Evolutionary conservation across 2,113 vertebrate genomes (phyloP), one percentile per base, ranked within the genome.

Genomic region (Thryonomys swinderianus): DNA sequence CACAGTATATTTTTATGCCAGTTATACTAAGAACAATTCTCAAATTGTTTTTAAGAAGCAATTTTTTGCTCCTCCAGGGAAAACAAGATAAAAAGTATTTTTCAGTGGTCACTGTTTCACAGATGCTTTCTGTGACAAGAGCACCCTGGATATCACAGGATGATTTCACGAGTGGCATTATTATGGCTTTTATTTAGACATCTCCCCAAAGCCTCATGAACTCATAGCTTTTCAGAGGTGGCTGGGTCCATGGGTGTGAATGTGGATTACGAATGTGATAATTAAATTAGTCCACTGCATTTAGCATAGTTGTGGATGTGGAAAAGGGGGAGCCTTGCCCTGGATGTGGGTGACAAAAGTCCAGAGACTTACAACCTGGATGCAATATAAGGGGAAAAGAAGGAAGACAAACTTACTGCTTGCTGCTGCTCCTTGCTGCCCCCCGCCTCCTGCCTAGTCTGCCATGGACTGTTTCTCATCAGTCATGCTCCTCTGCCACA

Each of bases 81-180:
- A 57, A 48, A 32, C 37, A 2, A 16, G 32, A 27, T 18, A 64
- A 37, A 42, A 57, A n/a, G 12, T 17, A 21, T 55, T 48, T 67
- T 37, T 18, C 20, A 48, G 21, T 7, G 21, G 5, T 37, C 32
- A 5, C 7, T 34, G 37, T 11, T 34, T 10, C 34, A 2, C 6
- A 48, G n/a, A 30, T 2, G 0, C 66, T 59, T 14, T 42, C 11
- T 8, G 11, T 1, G 0, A n/a, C 13, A 27, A 74, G 3, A 13
- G 11, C 20, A 16, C 12, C 13, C 0, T 11, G 40, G 3, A 0
- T 48, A 5, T 87, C 62, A 48, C 25, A 34, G 21, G 45, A 6
- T 21, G 2, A 42, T 4, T 40, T 27, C 23, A 79, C 67, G 10
- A 21, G 16, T 0, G 48, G 2, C 17, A 14, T 7, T 4, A 1